Base-by-base conservation (phyloP, 1,140 invertebrate genomes). In the Diorhabda carinulata region DNA sequence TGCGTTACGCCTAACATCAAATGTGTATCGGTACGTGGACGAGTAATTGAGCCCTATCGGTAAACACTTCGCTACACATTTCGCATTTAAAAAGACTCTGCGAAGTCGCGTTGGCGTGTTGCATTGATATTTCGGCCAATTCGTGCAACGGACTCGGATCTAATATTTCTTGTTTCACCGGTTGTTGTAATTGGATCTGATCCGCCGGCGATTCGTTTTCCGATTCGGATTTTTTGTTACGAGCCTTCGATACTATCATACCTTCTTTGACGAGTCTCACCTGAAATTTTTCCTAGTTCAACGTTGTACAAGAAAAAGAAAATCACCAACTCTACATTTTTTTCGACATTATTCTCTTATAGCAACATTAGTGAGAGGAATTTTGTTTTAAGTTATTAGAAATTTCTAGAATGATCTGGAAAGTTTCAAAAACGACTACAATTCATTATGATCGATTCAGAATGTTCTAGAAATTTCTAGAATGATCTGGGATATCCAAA, bases 1-100 rank as follows among this genome's bases (percentile, higher is more conserved):
- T 64, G n/a, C 4, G 7, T 9, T 3, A 66, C 4, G 68, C 65
- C 74, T 78, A 76, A 67, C 71, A 86, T 90, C 88, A 92, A 83
- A 92, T 92, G 79, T 93, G 91, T 76, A 92, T 88, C 10, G 90
- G 89, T 68, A 93, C 91, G 79, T 93, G 92, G 3, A 89, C 84
- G 57, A 92, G 80, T 7, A 93, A 81, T 69, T 91, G 89, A 56
- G 88, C 87, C 57, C 90, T 86, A 70, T 89, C 87, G 2, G 86
- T 82, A 79, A 93, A 93, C 61, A 89, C 86, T 68, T 87, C 86
- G n/a, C 88, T 86, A 77, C 92, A 93, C 89, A 93, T 92, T 78
- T 92, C 90, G 77, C 92, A 93, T 62, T 87, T 89, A 75, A 84
- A 88, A 40, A 83, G 78, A 5, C 74, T 79, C 67, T 79, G 76